phyloP scores from a whole-genome alignment of 1,140 invertebrate genomes.

The Hesperophylax magnus region DNA sequence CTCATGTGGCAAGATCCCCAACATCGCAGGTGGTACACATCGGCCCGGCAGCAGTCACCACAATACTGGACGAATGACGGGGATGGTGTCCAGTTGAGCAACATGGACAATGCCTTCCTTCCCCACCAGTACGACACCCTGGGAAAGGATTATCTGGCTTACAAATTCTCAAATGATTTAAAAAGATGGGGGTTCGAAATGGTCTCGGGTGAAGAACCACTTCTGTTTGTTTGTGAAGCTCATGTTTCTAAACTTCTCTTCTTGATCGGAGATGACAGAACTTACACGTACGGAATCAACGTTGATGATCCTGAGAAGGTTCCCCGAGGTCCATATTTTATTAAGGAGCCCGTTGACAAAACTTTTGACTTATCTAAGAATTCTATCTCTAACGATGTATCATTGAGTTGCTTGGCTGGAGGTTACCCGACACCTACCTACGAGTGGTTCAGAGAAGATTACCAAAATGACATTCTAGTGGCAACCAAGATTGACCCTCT shows the following conservation, averaged over 20 bases:
- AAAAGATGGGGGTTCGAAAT: slow-evolving; percentile 89
- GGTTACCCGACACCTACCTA: slow-evolving; percentile 93
- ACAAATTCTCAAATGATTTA: slow-evolving; percentile 78
- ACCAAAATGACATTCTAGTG: slow-evolving; percentile 82
- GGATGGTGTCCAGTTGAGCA: slow-evolving; percentile 82
- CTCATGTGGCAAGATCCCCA: slow-evolving; percentile 87
- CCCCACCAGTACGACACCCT: slow-evolving; percentile 65
- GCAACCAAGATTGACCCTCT: slow-evolving; percentile 84
- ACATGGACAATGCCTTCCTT: slow-evolving; percentile 88
- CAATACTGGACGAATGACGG: slow-evolving; percentile 88
- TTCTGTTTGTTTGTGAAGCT: slow-evolving; percentile 93
- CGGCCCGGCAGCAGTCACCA: slow-evolving; percentile 79
- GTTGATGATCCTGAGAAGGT: slow-evolving; percentile 83
- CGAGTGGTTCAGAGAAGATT: slow-evolving; percentile 92
- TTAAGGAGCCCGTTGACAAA: slow-evolving; percentile 84
- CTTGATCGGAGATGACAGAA: slow-evolving; percentile 82
- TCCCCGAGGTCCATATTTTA: slow-evolving; percentile 90
- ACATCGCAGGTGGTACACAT: slow-evolving; percentile 89
- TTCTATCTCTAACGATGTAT: slow-evolving; percentile 79
- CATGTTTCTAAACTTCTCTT: slow-evolving; percentile 77
- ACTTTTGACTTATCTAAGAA: slow-evolving; percentile 88
- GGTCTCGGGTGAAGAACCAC: slow-evolving; percentile 81
- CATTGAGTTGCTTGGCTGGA: slow-evolving; percentile 86
- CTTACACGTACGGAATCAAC: slow-evolving; percentile 86
- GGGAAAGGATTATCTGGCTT: slow-evolving; percentile 73